Evolutionary conservation across 2,888 invertebrate genomes (phyloP).

Genomic region (Artemia sinica): DNA sequence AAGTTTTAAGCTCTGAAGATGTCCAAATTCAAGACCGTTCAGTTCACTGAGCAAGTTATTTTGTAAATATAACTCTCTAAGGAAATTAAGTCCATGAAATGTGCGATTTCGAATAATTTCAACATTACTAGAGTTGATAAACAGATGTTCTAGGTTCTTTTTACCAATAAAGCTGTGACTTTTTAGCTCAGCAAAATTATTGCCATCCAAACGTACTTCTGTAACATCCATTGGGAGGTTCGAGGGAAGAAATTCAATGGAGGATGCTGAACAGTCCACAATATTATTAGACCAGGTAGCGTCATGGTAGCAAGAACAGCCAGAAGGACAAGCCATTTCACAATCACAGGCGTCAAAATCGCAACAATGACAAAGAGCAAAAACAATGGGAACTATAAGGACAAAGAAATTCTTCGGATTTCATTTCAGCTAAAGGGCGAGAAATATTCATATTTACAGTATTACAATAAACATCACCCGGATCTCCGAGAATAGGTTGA

Average conservation of each 20-base stretch:
- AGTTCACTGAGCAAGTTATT: constrained; percentile 50
- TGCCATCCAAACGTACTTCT: constrained; percentile 68
- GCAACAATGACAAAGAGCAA: constrained; percentile 69
- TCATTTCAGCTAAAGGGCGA: constrained; percentile 50
- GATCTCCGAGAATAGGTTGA: constrained; percentile 59
- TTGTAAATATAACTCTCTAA: constrained; percentile 56
- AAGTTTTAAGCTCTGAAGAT: constrained; percentile 50
- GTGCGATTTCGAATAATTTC: constrained; percentile 61
- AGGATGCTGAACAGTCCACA: constrained; percentile 57
- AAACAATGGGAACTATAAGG: constrained; percentile 69
- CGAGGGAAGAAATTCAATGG: constrained; percentile 49
- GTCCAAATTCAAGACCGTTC: constrained; percentile 61
- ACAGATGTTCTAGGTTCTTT: constrained; percentile 54
- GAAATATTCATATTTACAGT: neutral
- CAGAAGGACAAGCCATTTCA: constrained; percentile 72
- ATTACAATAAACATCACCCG: constrained; percentile 52
- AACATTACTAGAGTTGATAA: constrained; percentile 58
- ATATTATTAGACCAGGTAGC: constrained; percentile 70
- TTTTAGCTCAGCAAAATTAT: constrained; percentile 52
- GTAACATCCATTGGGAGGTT: constrained; percentile 79
- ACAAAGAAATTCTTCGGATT: constrained; percentile 64
- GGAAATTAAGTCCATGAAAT: constrained; percentile 60
- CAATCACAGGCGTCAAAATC: constrained; percentile 82
- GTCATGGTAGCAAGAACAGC: constrained; percentile 75
- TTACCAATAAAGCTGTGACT: constrained; percentile 72